phyloP scores from a whole-genome alignment of 92 coral and sea anemone genomes.

The Diadumene lineata region DNA sequence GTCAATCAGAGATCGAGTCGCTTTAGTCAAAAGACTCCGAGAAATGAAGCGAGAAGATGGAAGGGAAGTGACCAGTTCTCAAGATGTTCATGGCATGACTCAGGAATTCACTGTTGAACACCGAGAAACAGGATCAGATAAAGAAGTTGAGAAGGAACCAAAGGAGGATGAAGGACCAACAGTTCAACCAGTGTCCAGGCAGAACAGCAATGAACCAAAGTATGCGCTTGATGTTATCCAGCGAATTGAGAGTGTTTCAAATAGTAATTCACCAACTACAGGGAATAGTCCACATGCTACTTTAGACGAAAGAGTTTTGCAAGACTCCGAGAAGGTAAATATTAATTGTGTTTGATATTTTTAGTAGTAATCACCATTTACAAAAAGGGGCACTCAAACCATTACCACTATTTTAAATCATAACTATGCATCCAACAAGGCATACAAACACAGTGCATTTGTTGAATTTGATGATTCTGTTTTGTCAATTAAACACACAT shows the following conservation, averaged over 20 bases:
- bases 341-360: too few species aligned
- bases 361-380: too few species aligned
- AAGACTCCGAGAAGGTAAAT: conserved; percentile 68
- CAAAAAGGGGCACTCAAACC: too few species aligned
- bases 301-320: conserved; percentile 54
- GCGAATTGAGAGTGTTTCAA: conserved; percentile 61
- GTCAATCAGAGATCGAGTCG: conserved; percentile 81
- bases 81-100: neutral
- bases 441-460: too few species aligned
- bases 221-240: conserved; percentile 44
- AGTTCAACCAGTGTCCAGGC: conserved; percentile 27
- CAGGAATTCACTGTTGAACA: conserved; percentile 11
- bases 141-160: conserved; percentile 53
- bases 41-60: conserved; percentile 68
- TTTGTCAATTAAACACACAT: too few species aligned
- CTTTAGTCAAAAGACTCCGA: conserved; percentile 70
- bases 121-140: conserved; percentile 54
- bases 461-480: too few species aligned
- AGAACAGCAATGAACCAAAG: conserved; percentile 48
- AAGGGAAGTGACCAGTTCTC: conserved; percentile 28
- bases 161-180: conserved; percentile 35
- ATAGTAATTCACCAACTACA: conserved; percentile 37
- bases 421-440: too few species aligned
- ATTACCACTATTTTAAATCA: too few species aligned
- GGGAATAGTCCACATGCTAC: conserved; percentile 78